Conservation (phyloP, 2,113 vertebrate genomes). For the Sceloporus tristichus region DNA sequence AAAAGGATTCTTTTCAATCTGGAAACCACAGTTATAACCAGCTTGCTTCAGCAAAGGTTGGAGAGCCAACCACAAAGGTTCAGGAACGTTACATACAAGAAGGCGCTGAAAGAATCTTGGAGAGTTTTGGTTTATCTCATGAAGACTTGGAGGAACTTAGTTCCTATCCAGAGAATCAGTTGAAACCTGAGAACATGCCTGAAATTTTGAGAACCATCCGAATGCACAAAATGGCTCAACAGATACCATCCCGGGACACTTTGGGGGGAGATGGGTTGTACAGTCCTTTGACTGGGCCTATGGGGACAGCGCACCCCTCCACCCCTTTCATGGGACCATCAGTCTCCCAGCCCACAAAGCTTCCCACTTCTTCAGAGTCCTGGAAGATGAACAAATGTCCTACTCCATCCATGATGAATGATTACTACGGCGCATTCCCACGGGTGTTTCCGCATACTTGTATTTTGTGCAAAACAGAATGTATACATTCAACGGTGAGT, state of each 20-base stretch:
- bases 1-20: conserved; percentile 51
- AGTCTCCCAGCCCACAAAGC: conserved; percentile 29
- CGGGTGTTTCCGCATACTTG: conserved; percentile 94
- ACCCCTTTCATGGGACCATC: too few species aligned
- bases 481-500: conserved; percentile 92
- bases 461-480: conserved; percentile 95
- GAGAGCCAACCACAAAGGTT: conserved; percentile 64
- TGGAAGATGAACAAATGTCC: conserved; percentile 82
- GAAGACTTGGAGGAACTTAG: conserved; percentile 92
- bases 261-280: conserved; percentile 52
- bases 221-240: conserved; percentile 84
- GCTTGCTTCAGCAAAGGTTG: conserved; percentile 21
- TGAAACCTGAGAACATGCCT: conserved; percentile 92
- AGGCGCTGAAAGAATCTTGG: conserved; percentile 88
- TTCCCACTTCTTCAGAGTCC: conserved; percentile 73
- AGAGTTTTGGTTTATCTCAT: conserved; percentile 90
- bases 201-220: conserved; percentile 90
- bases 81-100: conserved; percentile 86
- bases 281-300: not conserved
- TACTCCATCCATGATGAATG: conserved; percentile 89
- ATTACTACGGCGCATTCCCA: conserved; percentile 90
- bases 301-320: too few species aligned
- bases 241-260: conserved; percentile 60
- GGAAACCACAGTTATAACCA: conserved; percentile 57
- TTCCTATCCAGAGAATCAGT: conserved; percentile 89